Evolutionary conservation across 2,797 vertebrate species (phyloP).

Genomic region (Tapera naevia): DNA sequence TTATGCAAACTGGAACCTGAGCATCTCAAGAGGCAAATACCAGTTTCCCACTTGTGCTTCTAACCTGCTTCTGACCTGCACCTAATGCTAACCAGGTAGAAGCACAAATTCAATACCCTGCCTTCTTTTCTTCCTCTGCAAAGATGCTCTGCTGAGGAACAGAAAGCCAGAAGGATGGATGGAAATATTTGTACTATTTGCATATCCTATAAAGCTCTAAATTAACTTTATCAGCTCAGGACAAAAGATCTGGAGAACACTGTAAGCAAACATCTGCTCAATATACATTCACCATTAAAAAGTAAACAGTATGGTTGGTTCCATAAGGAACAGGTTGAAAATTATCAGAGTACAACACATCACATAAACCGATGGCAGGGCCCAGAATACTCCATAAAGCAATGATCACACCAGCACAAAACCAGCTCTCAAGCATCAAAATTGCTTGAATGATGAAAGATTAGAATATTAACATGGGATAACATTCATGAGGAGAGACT

Average conservation of each 20-base stretch:
- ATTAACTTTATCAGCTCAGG: slow-evolving; percentile 54
- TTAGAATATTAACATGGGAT: not conserved
- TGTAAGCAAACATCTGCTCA: slow-evolving; percentile 67
- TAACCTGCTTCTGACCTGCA: not conserved
- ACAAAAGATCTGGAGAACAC: slow-evolving; percentile 58
- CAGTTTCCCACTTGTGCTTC: not conserved
- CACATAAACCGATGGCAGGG: not conserved
- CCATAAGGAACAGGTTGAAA: slow-evolving; percentile 57
- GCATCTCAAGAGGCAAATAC: not conserved
- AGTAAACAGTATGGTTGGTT: slow-evolving; percentile 50
- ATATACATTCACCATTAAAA: slow-evolving; percentile 51
- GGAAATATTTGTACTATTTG: not conserved
- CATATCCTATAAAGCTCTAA: slow-evolving; percentile 41
- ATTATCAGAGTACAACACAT: slow-evolving; percentile 35
- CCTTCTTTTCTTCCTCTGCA: not conserved
- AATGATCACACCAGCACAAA: slow-evolving; percentile 4
- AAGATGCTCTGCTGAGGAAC: not conserved
- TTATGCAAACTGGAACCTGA: not conserved
- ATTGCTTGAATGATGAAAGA: not conserved
- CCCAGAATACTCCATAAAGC: not conserved
- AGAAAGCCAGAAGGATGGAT: not conserved
- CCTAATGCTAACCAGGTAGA: not conserved
- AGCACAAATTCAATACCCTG: not conserved
- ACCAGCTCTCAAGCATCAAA: not conserved
- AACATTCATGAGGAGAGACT: not conserved